phyloP scores from a whole-genome alignment of 92 coral and sea anemone species.

The Paragorgia papillata region DNA sequence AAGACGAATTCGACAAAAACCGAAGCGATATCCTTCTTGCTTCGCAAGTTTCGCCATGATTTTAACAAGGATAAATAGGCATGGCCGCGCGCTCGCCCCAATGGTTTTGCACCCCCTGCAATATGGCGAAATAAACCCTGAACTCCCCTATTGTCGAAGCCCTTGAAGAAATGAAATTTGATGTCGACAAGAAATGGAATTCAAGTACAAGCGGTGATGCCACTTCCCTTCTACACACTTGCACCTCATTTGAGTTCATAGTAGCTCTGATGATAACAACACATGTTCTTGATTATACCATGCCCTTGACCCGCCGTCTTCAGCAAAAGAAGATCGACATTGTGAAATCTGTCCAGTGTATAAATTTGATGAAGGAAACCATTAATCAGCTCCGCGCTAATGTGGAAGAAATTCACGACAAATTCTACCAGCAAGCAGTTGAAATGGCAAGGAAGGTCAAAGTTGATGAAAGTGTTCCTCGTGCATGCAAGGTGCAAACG shows the following conservation, averaged over 20 bases:
- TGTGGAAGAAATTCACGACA: constrained; percentile 3
- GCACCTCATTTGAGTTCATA: neutral
- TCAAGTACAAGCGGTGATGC: neutral
- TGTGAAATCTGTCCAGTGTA: neutral
- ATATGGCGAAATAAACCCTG: too few species aligned
- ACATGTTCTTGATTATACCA: constrained; percentile 6
- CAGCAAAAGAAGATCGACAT: constrained; percentile 21
- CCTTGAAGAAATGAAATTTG: neutral
- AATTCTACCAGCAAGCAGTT: neutral
- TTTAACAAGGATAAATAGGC: too few species aligned
- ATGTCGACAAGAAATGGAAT: constrained; percentile 5
- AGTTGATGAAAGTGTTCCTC: neutral
- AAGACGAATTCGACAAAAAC: too few species aligned
- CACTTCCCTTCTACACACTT: neutral
- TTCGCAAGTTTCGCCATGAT: too few species aligned
- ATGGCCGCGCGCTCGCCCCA: too few species aligned
- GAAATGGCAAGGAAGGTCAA: neutral
- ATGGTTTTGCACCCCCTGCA: too few species aligned
- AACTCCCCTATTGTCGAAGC: neutral
- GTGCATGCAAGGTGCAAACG: neutral
- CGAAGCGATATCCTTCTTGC: too few species aligned
- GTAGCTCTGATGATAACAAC: neutral
- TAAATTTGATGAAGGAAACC: constrained; percentile 1
- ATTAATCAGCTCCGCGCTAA: neutral
- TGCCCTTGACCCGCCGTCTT: constrained; percentile 4